Conservation (phyloP, 2,113 vertebrate species). For the Nycticebus coucang region DNA sequence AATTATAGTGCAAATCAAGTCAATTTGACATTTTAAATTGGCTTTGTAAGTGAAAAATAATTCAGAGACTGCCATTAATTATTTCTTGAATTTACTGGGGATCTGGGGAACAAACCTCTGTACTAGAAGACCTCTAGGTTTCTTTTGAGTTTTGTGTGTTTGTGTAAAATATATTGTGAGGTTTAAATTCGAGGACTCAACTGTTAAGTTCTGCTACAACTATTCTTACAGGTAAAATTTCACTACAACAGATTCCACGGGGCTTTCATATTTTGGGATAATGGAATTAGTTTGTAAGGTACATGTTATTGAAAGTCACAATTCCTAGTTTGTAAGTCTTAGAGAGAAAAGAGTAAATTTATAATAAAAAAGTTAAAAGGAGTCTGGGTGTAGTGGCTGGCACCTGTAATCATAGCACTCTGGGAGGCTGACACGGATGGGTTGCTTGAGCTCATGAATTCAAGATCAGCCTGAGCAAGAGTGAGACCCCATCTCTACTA, state of each 20-base stretch:
- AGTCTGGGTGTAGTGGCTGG: no score
- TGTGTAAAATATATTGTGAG: not conserved
- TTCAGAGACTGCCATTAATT: not conserved
- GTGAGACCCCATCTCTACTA: no score
- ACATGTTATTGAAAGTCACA: slow-evolving; percentile 10
- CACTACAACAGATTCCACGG: not conserved
- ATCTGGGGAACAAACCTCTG: not conserved
- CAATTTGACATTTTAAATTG: slow-evolving; percentile 11
- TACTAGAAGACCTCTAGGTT: not conserved
- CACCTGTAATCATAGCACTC: no score
- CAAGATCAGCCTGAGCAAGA: no score
- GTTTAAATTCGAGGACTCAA: not conserved
- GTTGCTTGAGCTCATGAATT: no score
- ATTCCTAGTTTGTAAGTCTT: not conserved
- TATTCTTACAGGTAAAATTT: not conserved
- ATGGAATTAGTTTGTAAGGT: slow-evolving; percentile 22
- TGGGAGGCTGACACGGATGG: no score
- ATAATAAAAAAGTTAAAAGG: slow-evolving; percentile 37
- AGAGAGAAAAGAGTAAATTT: not conserved
- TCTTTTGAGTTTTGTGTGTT: not conserved
- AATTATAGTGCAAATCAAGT: slow-evolving; percentile 22
- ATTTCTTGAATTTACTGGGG: not conserved
- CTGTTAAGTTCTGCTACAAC: not conserved
- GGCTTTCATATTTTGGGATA: not conserved
- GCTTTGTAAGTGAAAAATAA: not conserved